Base-by-base conservation (phyloP, 2,113 vertebrate genomes). In the Loxodonta africana region DNA sequence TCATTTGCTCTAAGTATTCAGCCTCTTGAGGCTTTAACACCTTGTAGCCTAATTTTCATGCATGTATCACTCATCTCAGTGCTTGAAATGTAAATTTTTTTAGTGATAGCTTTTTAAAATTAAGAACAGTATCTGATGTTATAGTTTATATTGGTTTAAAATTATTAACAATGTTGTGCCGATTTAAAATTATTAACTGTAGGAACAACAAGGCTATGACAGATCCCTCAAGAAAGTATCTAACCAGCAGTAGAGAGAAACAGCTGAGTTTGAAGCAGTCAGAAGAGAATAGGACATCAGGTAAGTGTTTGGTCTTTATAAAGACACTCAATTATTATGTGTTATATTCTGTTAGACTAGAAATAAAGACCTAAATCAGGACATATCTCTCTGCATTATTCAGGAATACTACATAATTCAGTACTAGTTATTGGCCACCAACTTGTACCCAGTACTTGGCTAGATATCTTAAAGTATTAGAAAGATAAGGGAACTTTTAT, bases 161-260 rank as follows among this genome's bases (percentile, higher is more conserved):
- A 74, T 41, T 74, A 41, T 74, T 74, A 41, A 7, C 37, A 41
- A 41, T 94, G 37, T 73, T 73, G 14, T 93, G 33, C 92, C 95
- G 25, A 92, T 91, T 83, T 96, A 74, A 95, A 97, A 95, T 96
- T 93, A 69, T 91, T 95, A 41, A 97, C 78, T 98, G 2, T 97
- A 99, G 99, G 98, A 99, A 99, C 99, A 99, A 99, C 98, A 99
- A 99, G 97, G 99, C 99, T 71, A 98, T 99, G 97, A 98, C 98
- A 73, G 99, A 99, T 95, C 98, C 99, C 60, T 98, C 99, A 30
- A 99, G 99, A 97, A 99, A 99, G 95, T 99, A 99, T 98, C 98
- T 99, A 91, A 98, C 98, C 88, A 99, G 98, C 92, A 99, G 99
- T 98, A 99, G 99, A 98, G 99, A 99, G 74, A 99, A 99, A 78